Conservation (phyloP, 2,113 vertebrate species). For the Megalops atlanticus region DNA sequence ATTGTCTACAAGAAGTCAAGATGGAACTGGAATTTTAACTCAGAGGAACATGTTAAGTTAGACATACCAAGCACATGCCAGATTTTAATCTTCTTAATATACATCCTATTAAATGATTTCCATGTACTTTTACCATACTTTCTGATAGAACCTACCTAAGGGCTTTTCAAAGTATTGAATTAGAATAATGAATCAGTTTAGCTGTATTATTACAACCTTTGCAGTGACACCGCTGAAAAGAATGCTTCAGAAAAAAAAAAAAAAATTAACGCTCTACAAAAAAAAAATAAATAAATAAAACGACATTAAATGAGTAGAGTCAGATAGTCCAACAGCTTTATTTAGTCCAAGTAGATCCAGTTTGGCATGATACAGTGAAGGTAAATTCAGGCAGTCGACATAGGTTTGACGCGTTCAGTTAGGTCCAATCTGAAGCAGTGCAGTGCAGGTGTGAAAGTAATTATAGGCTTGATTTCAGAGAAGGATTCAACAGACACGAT, state of each 20-base stretch:
- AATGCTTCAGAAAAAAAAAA: background rate
- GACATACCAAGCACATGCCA: too few species aligned
- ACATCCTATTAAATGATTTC: too few species aligned
- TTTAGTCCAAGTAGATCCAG: background rate
- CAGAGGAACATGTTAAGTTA: too few species aligned
- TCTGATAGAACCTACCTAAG: too few species aligned
- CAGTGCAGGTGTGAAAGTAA: background rate
- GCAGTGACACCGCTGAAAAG: background rate
- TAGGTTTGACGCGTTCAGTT: background rate
- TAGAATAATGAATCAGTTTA: too few species aligned
- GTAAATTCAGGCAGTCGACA: background rate
- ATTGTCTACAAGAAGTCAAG: too few species aligned
- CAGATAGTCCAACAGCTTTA: background rate
- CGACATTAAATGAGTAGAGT: background rate
- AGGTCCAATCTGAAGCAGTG: background rate
- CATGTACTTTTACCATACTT: too few species aligned
- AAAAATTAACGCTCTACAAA: background rate
- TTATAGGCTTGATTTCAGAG: background rate
- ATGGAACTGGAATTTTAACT: too few species aligned
- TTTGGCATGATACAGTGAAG: too few species aligned
- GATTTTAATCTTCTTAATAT: too few species aligned
- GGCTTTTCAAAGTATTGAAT: too few species aligned
- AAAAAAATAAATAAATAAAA: background rate
- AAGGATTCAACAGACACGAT: conserved; percentile 8
- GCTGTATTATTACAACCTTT: background rate